phyloP scores from a whole-genome alignment of 2,113 vertebrate genomes.

The Silurus meridionalis region DNA sequence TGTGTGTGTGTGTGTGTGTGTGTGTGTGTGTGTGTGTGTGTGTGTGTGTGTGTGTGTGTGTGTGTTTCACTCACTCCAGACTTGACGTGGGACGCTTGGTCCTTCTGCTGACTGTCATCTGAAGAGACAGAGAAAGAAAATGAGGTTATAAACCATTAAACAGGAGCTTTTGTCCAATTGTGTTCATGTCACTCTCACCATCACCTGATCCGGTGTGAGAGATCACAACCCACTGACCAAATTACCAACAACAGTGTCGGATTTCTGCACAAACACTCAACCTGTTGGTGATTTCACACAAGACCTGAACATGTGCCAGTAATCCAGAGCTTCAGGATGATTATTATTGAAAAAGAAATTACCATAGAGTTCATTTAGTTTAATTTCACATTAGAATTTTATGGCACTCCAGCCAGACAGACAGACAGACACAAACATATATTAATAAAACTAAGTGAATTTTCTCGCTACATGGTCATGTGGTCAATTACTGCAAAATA shows the following conservation, averaged over 20 bases:
- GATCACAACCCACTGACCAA: not conserved
- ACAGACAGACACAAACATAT: no score
- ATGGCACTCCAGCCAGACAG: no score
- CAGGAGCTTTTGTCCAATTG: not conserved
- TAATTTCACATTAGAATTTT: no score
- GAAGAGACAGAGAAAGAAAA: slow-evolving; percentile 24
- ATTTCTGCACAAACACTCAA: not conserved
- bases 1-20: not conserved
- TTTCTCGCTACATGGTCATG: no score
- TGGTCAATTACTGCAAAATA: no score
- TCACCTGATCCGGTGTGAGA: slow-evolving; percentile 4
- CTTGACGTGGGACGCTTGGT: not conserved
- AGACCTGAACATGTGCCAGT: not conserved
- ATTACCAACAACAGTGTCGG: not conserved
- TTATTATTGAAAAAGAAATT: not conserved
- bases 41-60: not conserved
- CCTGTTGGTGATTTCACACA: not conserved
- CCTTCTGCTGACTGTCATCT: not conserved
- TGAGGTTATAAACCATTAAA: not conserved
- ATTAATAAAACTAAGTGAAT: no score
- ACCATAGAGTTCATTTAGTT: not conserved
- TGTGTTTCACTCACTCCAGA: not conserved
- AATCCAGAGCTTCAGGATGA: not conserved
- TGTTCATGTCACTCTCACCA: not conserved
- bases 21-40: not conserved